Evolutionary conservation across 2,797 vertebrate genomes (phyloP).

Genomic region (Pantherophis vulpinus): DNA sequence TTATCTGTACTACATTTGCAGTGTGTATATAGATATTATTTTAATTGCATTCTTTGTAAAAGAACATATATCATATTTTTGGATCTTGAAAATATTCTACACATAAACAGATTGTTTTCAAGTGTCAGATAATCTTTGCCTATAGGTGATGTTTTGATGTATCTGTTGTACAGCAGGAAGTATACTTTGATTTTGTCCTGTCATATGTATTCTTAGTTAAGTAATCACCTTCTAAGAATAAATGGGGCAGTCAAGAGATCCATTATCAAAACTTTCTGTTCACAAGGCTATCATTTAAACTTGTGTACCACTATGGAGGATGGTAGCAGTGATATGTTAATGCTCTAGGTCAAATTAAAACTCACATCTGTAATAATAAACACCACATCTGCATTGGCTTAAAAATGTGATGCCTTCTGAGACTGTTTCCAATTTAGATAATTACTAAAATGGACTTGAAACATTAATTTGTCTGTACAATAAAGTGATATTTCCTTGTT

Average conservation of each 20-base stretch:
- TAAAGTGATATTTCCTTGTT: neutral
- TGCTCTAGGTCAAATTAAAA: constrained; percentile 50
- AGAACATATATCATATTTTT: constrained; percentile 88
- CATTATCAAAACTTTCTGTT: constrained; percentile 44
- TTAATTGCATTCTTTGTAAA: constrained; percentile 99
- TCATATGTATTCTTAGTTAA: constrained; percentile 61
- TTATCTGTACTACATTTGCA: constrained; percentile 99
- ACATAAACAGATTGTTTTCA: constrained; percentile 97
- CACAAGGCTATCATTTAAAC: neutral
- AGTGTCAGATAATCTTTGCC: constrained; percentile 66
- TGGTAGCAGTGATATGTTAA: constrained; percentile 33
- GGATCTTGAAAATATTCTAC: constrained; percentile 74
- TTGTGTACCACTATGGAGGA: neutral
- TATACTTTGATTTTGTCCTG: constrained; percentile 54
- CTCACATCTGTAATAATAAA: neutral
- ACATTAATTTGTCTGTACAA: neutral
- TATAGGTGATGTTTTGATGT: constrained; percentile 56
- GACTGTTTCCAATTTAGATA: neutral
- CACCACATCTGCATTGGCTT: neutral
- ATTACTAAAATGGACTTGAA: constrained; percentile 2
- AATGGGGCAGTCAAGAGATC: constrained; percentile 28
- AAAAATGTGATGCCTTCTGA: constrained; percentile 19
- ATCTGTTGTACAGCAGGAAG: constrained; percentile 50
- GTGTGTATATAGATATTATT: constrained; percentile 99
- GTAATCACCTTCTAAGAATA: constrained; percentile 57